Evolutionary conservation across 2,113 vertebrate species (phyloP).

Genomic region (Podarcis muralis): DNA sequence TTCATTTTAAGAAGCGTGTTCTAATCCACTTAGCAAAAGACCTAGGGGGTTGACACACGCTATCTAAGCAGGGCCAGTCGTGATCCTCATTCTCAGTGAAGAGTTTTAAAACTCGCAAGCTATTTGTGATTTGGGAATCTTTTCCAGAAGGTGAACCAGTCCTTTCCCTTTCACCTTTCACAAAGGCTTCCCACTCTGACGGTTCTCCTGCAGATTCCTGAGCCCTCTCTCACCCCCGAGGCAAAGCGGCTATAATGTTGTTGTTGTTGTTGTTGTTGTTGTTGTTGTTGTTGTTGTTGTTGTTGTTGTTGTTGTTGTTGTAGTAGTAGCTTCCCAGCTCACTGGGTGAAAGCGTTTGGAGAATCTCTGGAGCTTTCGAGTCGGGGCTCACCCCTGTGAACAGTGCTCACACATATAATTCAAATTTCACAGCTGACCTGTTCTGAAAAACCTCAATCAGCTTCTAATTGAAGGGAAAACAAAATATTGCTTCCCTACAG

Average conservation of each 20-base stretch:
- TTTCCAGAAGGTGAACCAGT: background rate
- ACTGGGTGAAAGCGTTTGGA: slow-evolving; percentile 75
- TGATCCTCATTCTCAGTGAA: background rate
- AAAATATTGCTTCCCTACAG: slow-evolving; percentile 96
- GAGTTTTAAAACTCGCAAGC: background rate
- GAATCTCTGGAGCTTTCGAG: slow-evolving; percentile 79
- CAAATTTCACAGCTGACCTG: slow-evolving; percentile 99
- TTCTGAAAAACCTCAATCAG: slow-evolving; percentile 98
- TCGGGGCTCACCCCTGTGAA: slow-evolving; percentile 84
- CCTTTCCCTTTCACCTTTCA: background rate
- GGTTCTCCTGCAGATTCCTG: background rate
- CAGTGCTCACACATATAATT: slow-evolving; percentile 93
- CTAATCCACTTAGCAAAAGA: background rate
- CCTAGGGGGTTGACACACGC: background rate
- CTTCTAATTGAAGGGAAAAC: slow-evolving; percentile 97
- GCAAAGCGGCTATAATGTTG: background rate
- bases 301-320: background rate
- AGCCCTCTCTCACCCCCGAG: background rate
- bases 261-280: background rate
- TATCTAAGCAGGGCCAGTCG: background rate
- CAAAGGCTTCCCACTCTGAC: background rate
- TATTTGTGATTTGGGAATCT: background rate
- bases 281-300: background rate
- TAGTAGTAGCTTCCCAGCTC: slow-evolving; percentile 61
- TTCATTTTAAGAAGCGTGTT: background rate